phyloP scores from a whole-genome alignment of 2,113 vertebrate genomes.

The Mungos mungo region DNA sequence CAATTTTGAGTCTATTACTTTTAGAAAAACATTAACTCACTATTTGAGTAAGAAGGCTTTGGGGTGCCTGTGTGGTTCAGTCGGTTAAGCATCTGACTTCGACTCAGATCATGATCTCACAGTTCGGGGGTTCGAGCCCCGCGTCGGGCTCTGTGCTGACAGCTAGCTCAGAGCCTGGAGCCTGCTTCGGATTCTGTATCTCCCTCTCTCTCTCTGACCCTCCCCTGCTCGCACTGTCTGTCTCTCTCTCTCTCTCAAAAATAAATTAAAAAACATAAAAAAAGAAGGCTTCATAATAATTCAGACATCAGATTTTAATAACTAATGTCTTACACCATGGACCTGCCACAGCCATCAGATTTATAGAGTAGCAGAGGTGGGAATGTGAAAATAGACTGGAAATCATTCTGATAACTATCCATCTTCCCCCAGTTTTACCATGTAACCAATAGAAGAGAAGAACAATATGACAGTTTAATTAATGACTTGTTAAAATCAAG shows the following conservation, averaged over 20 bases:
- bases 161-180: no score
- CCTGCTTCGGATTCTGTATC: no score
- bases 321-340: neutral
- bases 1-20: conserved; percentile 30
- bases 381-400: neutral
- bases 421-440: neutral
- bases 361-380: neutral
- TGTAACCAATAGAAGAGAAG: neutral
- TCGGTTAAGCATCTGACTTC: no score
- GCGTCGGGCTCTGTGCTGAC: no score
- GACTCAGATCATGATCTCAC: no score
- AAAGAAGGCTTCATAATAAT: neutral
- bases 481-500: neutral
- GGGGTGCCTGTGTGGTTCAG: no score
- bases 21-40: conserved; percentile 45
- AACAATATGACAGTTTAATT: neutral
- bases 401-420: neutral
- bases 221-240: no score
- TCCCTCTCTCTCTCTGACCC: no score
- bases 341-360: neutral
- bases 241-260: no score
- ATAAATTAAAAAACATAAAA: no score
- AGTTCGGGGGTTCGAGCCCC: no score
- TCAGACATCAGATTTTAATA: conserved; percentile 3
- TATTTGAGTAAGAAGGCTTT: neutral